Conservation (phyloP, 2,888 invertebrate species). For the Heteropelma amictum region DNA sequence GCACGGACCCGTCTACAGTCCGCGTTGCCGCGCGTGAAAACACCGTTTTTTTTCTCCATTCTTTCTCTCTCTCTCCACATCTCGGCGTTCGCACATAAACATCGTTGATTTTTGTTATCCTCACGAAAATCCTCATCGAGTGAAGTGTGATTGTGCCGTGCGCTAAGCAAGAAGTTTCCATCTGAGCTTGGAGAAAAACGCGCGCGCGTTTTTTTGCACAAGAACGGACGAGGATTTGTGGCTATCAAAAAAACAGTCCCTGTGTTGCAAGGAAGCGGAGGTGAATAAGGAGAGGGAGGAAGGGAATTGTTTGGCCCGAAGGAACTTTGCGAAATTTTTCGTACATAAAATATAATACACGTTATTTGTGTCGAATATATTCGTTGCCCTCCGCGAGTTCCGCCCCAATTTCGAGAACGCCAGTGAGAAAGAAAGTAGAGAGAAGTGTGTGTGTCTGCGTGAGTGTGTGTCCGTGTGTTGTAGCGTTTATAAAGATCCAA, state of each 20-base stretch:
- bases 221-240: constrained; percentile 11
- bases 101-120: constrained; percentile 49
- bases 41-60: constrained; percentile 43
- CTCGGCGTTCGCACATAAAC: constrained; percentile 49
- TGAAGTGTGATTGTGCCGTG: constrained; percentile 19
- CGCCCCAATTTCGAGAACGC: constrained; percentile 54
- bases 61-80: constrained; percentile 31
- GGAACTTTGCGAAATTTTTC: constrained; percentile 31
- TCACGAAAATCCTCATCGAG: constrained; percentile 4
- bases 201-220: constrained; percentile 22
- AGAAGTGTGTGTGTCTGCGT: constrained; percentile 6
- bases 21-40: constrained; percentile 65
- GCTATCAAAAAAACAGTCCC: neutral
- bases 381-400: constrained; percentile 50
- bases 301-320: constrained; percentile 16
- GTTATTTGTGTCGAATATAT: constrained; percentile 46
- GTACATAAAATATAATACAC: constrained; percentile 22
- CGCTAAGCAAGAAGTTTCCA: constrained; percentile 17
- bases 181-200: neutral
- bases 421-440: constrained; percentile 25
- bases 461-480: constrained; percentile 17
- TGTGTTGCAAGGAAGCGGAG: constrained; percentile 13
- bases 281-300: neutral
- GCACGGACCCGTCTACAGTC: constrained; percentile 59
- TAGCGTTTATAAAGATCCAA: constrained; percentile 31